A percentile compares a stretch with the other conserved stretches of the same genome.
phyloP scores from a whole-genome alignment of 2,113 vertebrate genomes.

The Peromyscus maniculatus region DNA sequence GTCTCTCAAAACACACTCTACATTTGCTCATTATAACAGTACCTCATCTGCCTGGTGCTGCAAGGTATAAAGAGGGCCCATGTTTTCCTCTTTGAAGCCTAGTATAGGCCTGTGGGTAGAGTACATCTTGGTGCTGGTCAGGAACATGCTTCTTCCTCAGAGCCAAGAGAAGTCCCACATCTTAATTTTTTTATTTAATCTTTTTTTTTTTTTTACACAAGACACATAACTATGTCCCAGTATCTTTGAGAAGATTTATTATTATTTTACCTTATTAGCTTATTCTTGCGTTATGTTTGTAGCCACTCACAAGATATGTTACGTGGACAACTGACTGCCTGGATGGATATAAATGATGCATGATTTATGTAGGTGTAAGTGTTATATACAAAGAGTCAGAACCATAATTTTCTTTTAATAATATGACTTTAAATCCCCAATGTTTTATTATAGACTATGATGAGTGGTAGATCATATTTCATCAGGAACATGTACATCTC shows the following conservation, averaged over 20 bases:
- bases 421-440: constrained; percentile 41
- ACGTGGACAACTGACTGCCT: constrained; percentile 7
- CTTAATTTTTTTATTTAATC: too few relatives aligned
- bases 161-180: too few relatives aligned
- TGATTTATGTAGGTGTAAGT: not conserved
- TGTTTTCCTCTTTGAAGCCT: too few relatives aligned
- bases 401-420: constrained; percentile 72
- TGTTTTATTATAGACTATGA: constrained; percentile 70
- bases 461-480: constrained; percentile 74
- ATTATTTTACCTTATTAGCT: constrained; percentile 42
- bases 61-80: too few relatives aligned
- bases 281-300: constrained; percentile 29
- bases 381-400: constrained; percentile 60
- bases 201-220: too few relatives aligned
- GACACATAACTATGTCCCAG: not conserved
- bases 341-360: constrained; percentile 31
- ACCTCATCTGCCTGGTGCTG: too few relatives aligned
- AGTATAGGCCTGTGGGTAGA: too few relatives aligned
- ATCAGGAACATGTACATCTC: constrained; percentile 49
- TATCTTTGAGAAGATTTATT: constrained; percentile 25
- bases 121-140: too few relatives aligned
- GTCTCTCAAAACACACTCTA: too few relatives aligned
- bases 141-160: too few relatives aligned
- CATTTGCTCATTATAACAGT: too few relatives aligned
- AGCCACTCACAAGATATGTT: constrained; percentile 23